These are phyloP conservation scores for Trematocara stigmaticum DNA, from an alignment of 2,113 vertebrate genomes.

Conservation along the genomic window DNA sequence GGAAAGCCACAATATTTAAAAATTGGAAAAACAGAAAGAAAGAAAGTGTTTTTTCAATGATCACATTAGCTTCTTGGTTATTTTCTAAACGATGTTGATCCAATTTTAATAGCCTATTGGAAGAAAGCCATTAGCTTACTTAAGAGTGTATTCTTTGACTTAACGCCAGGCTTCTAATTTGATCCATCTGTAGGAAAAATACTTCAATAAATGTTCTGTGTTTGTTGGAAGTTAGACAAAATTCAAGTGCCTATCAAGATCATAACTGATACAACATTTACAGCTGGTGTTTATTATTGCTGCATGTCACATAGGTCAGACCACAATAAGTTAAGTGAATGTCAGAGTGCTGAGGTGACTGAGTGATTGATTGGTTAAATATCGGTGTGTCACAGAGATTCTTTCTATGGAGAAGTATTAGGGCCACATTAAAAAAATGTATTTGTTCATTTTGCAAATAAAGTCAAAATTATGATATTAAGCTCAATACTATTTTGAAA, in stretches of 20 bases:
- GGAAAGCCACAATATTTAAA: background rate
- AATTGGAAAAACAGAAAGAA: background rate
- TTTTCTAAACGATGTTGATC: background rate
- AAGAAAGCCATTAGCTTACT: background rate
- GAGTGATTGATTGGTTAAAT: background rate
- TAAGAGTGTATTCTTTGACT: background rate
- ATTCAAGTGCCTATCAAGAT: background rate
- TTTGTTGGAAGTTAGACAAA: background rate
- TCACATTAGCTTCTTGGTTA: background rate
- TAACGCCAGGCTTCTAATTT: background rate
- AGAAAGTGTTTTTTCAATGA: background rate
- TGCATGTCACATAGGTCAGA: background rate
- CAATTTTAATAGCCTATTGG: background rate
- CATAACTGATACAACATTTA: background rate
- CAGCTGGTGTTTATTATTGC: background rate
- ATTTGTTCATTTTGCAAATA: background rate
- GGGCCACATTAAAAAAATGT: background rate
- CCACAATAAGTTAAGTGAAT: background rate
- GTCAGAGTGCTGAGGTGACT: background rate
- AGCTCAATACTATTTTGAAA: background rate
- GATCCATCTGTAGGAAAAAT: background rate
- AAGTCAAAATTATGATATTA: background rate
- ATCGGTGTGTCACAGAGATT: background rate
- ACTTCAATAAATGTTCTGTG: background rate
- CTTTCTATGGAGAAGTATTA: background rate